Conservation (phyloP, 1,140 invertebrate genomes). For the Bacillus rossius region DNA sequence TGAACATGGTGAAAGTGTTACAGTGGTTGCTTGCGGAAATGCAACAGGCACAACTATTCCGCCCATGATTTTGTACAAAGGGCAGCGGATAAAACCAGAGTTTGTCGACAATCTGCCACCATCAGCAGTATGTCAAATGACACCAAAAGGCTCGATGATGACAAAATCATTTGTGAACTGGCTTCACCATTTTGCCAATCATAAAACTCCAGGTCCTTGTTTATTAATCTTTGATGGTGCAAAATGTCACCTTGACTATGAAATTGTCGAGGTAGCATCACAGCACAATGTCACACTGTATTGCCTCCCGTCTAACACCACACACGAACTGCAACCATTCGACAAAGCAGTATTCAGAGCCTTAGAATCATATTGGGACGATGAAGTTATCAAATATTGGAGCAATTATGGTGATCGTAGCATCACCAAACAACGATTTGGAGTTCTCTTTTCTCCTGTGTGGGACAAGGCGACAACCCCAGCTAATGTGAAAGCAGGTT, state of each 20-base stretch:
- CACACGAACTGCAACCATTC: constrained; percentile 38
- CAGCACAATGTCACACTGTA: constrained; percentile 30
- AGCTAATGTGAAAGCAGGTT: constrained; percentile 28
- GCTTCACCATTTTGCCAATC: constrained; percentile 32
- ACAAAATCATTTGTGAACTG: constrained; percentile 31
- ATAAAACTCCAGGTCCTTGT: constrained; percentile 27
- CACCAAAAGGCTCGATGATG: constrained; percentile 39
- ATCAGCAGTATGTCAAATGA: constrained; percentile 29
- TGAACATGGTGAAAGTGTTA: constrained; percentile 41
- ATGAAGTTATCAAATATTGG: constrained; percentile 25
- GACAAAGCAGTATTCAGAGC: constrained; percentile 34
- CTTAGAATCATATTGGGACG: constrained; percentile 37
- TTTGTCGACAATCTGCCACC: constrained; percentile 33
- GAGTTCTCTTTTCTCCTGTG: constrained; percentile 31
- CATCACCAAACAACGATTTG: constrained; percentile 31
- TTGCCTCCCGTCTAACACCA: constrained; percentile 35
- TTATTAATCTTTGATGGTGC: constrained; percentile 40
- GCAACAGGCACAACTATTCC: constrained; percentile 34
- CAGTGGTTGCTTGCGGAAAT: constrained; percentile 37
- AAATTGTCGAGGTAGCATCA: constrained; percentile 33
- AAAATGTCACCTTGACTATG: constrained; percentile 29
- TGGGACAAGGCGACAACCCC: constrained; percentile 30
- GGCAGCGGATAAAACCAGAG: constrained; percentile 31
- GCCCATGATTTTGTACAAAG: constrained; percentile 40
- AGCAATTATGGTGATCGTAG: constrained; percentile 20